Conservation (phyloP, 1,140 invertebrate species). For the Microplitis demolitor region DNA sequence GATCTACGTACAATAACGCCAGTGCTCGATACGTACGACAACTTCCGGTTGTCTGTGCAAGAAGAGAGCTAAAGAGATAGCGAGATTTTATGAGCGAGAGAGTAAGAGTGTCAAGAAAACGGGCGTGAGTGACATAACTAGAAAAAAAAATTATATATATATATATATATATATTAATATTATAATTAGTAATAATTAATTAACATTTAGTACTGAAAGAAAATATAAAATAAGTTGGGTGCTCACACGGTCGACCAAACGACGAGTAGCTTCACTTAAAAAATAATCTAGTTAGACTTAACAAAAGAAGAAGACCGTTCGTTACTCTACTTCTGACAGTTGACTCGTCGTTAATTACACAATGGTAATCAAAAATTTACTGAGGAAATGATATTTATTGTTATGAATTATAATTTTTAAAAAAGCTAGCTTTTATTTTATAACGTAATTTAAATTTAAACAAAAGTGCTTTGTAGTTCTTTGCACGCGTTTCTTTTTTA, state of each 20-base stretch:
- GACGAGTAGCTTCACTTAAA: not conserved
- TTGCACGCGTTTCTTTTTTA: too few relatives aligned
- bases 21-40: slow-evolving; percentile 35
- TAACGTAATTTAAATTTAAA: too few relatives aligned
- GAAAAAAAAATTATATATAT: not conserved
- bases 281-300: not conserved
- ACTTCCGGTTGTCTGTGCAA: slow-evolving; percentile 23
- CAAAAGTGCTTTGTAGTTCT: too few relatives aligned
- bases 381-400: not conserved
- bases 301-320: not conserved
- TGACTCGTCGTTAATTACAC: not conserved
- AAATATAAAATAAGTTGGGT: not conserved
- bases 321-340: not conserved
- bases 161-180: not conserved
- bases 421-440: too few relatives aligned
- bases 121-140: not conserved
- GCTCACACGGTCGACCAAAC: not conserved
- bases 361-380: not conserved
- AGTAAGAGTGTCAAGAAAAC: not conserved
- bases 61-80: slow-evolving; percentile 9
- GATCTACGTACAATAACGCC: slow-evolving; percentile 41
- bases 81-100: not conserved
- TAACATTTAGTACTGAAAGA: too few relatives aligned
- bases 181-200: too few relatives aligned
- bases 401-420: too few relatives aligned